Evolutionary conservation across 2,797 vertebrate genomes (phyloP).

Genomic region (Acanthurus tractus): DNA sequence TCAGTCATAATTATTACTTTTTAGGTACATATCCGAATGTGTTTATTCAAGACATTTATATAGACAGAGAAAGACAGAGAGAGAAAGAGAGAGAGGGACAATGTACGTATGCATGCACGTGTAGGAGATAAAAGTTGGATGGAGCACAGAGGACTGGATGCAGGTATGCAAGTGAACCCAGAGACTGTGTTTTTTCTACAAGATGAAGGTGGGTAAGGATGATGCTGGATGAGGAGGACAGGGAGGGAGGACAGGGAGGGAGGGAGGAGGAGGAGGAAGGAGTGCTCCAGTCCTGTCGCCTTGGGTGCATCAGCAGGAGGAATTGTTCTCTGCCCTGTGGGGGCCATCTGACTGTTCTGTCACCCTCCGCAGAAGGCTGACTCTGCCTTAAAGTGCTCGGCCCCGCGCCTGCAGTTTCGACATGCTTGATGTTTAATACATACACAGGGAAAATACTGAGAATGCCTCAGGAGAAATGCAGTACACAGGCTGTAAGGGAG

Average conservation of each 20-base stretch:
- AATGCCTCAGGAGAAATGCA: conserved; percentile 57
- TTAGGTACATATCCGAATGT: conserved; percentile 26
- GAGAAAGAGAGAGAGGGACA: neutral
- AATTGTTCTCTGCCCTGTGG: conserved; percentile 74
- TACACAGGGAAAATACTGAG: conserved; percentile 64
- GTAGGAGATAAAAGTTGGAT: neutral
- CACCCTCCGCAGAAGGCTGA: conserved; percentile 76
- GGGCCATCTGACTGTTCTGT: conserved; percentile 79
- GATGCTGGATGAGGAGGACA: conserved; percentile 37
- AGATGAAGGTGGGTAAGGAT: conserved; percentile 50
- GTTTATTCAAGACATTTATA: conserved; percentile 26
- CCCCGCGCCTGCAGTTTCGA: conserved; percentile 54
- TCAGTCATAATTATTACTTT: conserved; percentile 32
- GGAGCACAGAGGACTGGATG: conserved; percentile 2
- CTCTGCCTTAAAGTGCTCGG: conserved; percentile 73
- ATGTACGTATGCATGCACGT: neutral
- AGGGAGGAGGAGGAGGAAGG: conserved; percentile 39
- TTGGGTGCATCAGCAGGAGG: conserved; percentile 79
- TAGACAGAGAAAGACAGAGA: conserved; percentile 12
- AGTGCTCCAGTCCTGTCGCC: conserved; percentile 74
- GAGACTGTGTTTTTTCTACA: conserved; percentile 41
- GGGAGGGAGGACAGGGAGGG: neutral
- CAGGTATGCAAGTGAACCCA: conserved; percentile 52
- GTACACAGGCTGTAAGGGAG: conserved; percentile 47
- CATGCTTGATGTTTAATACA: conserved; percentile 79